Percentiles rank a stretch among this genome's conserved stretches.
Evolutionary conservation across 2,888 invertebrate species (phyloP).

Genomic region (Ctena decussata): DNA sequence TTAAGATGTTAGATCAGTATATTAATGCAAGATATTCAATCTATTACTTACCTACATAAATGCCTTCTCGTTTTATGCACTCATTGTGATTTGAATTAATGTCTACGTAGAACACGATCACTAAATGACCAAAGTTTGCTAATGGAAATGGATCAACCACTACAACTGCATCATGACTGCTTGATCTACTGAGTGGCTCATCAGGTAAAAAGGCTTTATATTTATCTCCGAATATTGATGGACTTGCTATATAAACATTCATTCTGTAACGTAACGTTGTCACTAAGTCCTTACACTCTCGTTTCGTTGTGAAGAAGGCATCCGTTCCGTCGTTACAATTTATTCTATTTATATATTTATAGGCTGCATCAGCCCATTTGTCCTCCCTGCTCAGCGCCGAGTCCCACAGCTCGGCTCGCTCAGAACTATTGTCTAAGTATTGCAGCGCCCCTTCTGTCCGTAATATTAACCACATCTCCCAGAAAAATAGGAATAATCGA

Average conservation of each 20-base stretch:
- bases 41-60: slow-evolving; percentile 86
- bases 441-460: slow-evolving; percentile 42
- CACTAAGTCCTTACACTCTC: slow-evolving; percentile 81
- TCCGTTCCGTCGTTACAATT: slow-evolving; percentile 79
- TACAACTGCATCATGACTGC: slow-evolving; percentile 87
- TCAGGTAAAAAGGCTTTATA: slow-evolving; percentile 85
- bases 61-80: slow-evolving; percentile 85
- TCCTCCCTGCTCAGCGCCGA: slow-evolving; percentile 68
- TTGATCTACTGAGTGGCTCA: slow-evolving; percentile 82
- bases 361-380: slow-evolving; percentile 84
- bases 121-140: slow-evolving; percentile 88
- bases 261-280: slow-evolving; percentile 71
- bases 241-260: slow-evolving; percentile 83
- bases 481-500: neutral
- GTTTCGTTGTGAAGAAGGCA: slow-evolving; percentile 82
- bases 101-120: slow-evolving; percentile 88
- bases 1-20: slow-evolving; percentile 8
- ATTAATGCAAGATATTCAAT: too few relatives aligned
- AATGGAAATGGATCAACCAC: slow-evolving; percentile 88
- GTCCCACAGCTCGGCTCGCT: slow-evolving; percentile 56
- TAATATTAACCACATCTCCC: slow-evolving; percentile 16
- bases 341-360: slow-evolving; percentile 74
- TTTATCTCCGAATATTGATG: slow-evolving; percentile 74
- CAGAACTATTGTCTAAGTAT: slow-evolving; percentile 70
- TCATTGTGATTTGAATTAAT: slow-evolving; percentile 73